Conservation (phyloP, 2,113 vertebrate species). For the Larimichthys polyactis region DNA sequence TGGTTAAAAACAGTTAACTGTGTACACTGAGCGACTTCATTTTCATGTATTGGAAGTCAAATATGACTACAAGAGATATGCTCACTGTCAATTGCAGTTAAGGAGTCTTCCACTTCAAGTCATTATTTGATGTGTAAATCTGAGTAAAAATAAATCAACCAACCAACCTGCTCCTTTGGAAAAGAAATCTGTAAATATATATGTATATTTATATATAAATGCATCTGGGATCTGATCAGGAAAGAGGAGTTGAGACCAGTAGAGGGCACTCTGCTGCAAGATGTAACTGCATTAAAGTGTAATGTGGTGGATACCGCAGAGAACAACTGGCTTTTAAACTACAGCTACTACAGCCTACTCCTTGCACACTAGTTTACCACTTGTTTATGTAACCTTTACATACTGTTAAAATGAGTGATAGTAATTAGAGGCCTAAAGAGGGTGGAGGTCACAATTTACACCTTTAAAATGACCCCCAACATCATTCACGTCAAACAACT, state of each 20-base stretch:
- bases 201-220: too few species aligned
- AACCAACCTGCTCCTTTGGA: not conserved
- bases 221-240: not conserved
- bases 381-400: constrained; percentile 3
- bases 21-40: not conserved
- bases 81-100: not conserved
- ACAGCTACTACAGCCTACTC: not conserved
- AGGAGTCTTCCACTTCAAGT: not conserved
- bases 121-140: not conserved
- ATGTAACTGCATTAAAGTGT: constrained; percentile 7
- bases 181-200: not conserved
- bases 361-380: not conserved
- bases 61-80: not conserved
- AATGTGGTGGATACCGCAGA: not conserved
- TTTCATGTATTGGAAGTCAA: not conserved
- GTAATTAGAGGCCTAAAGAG: not conserved
- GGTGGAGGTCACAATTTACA: not conserved
- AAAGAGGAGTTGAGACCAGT: constrained; percentile 22
- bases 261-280: constrained; percentile 63
- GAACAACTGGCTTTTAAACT: not conserved
- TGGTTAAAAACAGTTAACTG: not conserved
- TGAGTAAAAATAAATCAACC: not conserved
- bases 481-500: not conserved
- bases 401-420: not conserved
- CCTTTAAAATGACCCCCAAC: not conserved